A percentile compares a stretch with the other conserved stretches of the same genome.
These are phyloP conservation scores for Tenthredo notha DNA, from an alignment of 2,888 invertebrate species.

Conservation along the genomic window DNA sequence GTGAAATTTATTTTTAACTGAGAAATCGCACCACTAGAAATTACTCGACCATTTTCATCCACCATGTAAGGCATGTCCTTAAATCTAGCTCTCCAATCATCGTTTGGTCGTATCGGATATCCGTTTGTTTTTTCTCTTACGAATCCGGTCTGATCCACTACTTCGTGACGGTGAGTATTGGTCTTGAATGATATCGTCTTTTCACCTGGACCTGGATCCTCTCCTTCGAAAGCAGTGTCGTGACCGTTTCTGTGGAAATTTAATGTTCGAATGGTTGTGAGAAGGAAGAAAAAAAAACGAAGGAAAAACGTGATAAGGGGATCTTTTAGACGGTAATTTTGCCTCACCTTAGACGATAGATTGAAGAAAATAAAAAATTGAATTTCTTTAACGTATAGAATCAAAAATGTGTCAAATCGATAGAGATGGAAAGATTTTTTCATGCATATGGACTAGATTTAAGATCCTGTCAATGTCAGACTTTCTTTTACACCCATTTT, in stretches of 20 bases:
- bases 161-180: conserved; percentile 48
- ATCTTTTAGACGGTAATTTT: too few relatives aligned
- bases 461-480: too few relatives aligned
- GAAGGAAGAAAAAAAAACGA: too few relatives aligned
- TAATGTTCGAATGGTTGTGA: too few relatives aligned
- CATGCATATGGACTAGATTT: too few relatives aligned
- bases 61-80: conserved; percentile 29
- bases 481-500: too few relatives aligned
- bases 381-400: too few relatives aligned
- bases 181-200: conserved; percentile 51
- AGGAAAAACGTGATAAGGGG: too few relatives aligned
- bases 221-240: neutral
- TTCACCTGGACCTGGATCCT: conserved; percentile 30
- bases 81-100: conserved; percentile 47
- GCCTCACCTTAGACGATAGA: too few relatives aligned
- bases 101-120: conserved; percentile 46
- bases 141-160: conserved; percentile 46
- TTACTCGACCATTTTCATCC: conserved; percentile 41
- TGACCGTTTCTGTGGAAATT: neutral
- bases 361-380: too few relatives aligned
- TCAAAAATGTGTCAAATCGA: too few relatives aligned
- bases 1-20: neutral
- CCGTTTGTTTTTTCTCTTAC: conserved; percentile 46
- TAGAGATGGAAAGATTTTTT: too few relatives aligned
- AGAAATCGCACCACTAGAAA: neutral